Evolutionary conservation across 2,888 invertebrate species (phyloP).

Genomic region (Hirtodrosophila confusa): DNA sequence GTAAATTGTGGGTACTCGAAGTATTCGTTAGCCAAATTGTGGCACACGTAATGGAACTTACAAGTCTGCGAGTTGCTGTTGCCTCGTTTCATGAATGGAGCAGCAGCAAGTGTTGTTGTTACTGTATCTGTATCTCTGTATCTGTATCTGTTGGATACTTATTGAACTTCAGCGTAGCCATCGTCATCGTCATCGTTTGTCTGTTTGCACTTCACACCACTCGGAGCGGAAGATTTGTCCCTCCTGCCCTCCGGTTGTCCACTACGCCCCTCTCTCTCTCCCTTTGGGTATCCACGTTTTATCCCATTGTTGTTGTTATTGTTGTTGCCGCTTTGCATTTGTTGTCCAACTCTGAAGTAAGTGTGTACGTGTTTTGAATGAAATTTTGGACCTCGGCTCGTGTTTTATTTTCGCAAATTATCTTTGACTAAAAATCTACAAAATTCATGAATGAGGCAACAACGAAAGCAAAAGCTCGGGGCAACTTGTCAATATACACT

Average conservation of each 20-base stretch:
- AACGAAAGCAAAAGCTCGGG: conserved; percentile 43
- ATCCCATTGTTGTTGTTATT: conserved; percentile 25
- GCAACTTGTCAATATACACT: conserved; percentile 56
- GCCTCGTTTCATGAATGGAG: conserved; percentile 70
- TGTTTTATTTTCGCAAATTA: conserved; percentile 65
- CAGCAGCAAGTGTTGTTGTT: conserved; percentile 23
- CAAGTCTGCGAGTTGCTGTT: conserved; percentile 39
- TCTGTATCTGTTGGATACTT: conserved; percentile 31
- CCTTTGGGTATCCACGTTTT: conserved; percentile 43
- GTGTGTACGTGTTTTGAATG: conserved; percentile 72
- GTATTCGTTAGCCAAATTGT: conserved; percentile 34
- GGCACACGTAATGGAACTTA: conserved; percentile 48
- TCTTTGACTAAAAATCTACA: conserved; percentile 67
- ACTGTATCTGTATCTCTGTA: conserved; percentile 23
- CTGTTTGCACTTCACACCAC: conserved; percentile 65
- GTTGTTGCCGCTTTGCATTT: conserved; percentile 57
- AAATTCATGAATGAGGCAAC: conserved; percentile 69
- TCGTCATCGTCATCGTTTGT: conserved; percentile 17
- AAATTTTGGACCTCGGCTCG: conserved; percentile 48
- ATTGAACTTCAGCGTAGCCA: conserved; percentile 50
- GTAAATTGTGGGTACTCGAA: conserved; percentile 15
- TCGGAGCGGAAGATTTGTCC: conserved; percentile 25
- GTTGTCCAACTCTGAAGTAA: conserved; percentile 52
- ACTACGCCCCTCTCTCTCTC: not conserved
- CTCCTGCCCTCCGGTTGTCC: conserved; percentile 12